These are phyloP conservation scores for Plagiodera versicolora DNA, from an alignment of 2,888 invertebrate species.

Conservation along the genomic window DNA sequence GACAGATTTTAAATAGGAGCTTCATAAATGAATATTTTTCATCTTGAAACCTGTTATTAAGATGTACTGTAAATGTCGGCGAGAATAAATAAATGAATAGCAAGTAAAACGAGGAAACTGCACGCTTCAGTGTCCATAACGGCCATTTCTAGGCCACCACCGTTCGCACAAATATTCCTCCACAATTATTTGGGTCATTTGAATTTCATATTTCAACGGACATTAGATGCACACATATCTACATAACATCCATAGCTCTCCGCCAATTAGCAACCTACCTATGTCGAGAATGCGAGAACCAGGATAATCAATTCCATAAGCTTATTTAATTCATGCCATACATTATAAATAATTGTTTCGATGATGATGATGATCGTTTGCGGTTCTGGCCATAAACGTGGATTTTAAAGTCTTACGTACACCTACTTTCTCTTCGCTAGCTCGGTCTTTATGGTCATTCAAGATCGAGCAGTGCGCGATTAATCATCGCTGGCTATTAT, in stretches of 20 bases:
- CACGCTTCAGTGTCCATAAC: not conserved
- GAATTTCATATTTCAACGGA: not conserved
- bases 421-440: not conserved
- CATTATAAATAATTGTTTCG: not conserved
- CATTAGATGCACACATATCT: not conserved
- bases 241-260: not conserved
- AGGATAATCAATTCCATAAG: not conserved
- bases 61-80: no score
- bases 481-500: not conserved
- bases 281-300: not conserved
- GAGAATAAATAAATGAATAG: no score
- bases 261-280: not conserved
- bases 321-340: not conserved
- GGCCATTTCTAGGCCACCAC: not conserved
- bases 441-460: not conserved
- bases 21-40: no score
- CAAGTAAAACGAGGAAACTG: not conserved
- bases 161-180: not conserved
- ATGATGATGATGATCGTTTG: not conserved
- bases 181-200: not conserved
- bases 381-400: not conserved
- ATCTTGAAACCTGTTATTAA: no score
- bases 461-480: not conserved
- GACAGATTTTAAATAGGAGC: no score
- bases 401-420: constrained; percentile 1